A percentile compares a stretch with the other conserved stretches of the same genome.
These are phyloP conservation scores for Aleiodes leptofemur DNA, from an alignment of 2,888 invertebrate genomes.

Conservation along the genomic window DNA sequence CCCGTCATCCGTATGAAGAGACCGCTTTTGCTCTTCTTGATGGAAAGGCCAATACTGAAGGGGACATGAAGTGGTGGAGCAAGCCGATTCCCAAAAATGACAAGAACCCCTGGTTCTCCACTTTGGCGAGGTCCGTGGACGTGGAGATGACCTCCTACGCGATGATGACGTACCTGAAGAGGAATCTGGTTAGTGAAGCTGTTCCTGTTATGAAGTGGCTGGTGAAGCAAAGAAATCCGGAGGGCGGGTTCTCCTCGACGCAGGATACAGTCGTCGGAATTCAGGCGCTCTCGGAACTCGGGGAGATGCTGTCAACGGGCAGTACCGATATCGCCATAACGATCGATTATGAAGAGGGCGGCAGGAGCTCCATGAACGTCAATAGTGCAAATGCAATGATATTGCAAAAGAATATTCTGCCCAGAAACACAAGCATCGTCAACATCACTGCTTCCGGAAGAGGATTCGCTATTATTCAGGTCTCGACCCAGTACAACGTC, in stretches of 20 bases:
- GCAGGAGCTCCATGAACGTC: constrained; percentile 81
- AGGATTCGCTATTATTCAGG: constrained; percentile 87
- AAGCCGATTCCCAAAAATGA: constrained; percentile 79
- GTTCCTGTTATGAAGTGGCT: constrained; percentile 85
- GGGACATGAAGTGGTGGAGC: constrained; percentile 89
- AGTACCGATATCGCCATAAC: constrained; percentile 78
- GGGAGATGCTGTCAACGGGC: constrained; percentile 78
- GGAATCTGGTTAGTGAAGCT: constrained; percentile 76
- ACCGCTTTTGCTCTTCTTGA: constrained; percentile 81
- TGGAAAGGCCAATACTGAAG: constrained; percentile 75
- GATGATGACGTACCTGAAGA: constrained; percentile 81
- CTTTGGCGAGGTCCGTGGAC: constrained; percentile 83
- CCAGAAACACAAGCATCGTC: constrained; percentile 79
- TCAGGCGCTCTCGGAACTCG: constrained; percentile 82
- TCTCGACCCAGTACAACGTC: constrained; percentile 88
- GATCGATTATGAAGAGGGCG: constrained; percentile 77
- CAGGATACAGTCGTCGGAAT: constrained; percentile 88
- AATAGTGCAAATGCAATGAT: constrained; percentile 87
- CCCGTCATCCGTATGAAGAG: constrained; percentile 83
- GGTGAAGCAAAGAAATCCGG: constrained; percentile 81
- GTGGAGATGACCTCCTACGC: constrained; percentile 94
- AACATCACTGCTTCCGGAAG: constrained; percentile 87
- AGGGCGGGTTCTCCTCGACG: constrained; percentile 85
- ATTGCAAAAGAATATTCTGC: constrained; percentile 84
- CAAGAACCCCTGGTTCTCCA: constrained; percentile 81